phyloP scores from a whole-genome alignment of 2,113 vertebrate genomes.

The Tyrannus savana region DNA sequence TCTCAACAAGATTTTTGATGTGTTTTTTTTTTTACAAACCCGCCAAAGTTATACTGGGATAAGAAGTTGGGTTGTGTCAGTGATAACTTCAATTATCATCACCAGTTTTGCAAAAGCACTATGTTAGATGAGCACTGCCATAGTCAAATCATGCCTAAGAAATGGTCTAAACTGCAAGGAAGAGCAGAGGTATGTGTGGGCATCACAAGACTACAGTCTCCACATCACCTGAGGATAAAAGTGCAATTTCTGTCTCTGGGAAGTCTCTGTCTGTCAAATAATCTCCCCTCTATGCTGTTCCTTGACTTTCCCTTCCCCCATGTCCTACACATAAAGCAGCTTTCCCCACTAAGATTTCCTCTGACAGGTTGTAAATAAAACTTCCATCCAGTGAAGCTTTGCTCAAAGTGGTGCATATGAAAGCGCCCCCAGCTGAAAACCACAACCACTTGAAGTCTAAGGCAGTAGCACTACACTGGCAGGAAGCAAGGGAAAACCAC shows the following conservation, averaged over 20 bases:
- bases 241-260: neutral
- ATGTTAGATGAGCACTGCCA: neutral
- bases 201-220: neutral
- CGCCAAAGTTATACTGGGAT: neutral
- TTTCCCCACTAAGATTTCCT: neutral
- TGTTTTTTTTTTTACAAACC: neutral
- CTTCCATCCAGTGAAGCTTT: neutral
- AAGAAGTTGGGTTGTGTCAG: neutral
- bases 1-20: neutral
- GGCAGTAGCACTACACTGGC: neutral
- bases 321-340: neutral
- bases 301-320: neutral
- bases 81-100: neutral
- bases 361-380: neutral
- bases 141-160: neutral
- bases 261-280: neutral
- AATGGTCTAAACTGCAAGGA: neutral
- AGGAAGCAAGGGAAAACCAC: neutral
- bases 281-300: neutral
- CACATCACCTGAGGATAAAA: neutral
- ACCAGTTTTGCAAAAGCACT: neutral
- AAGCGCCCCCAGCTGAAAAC: neutral
- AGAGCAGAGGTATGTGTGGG: fast-evolving
- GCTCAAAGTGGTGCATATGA: neutral
- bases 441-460: neutral